Conservation (phyloP, 2,888 invertebrate species). For the Heliconius sara region DNA sequence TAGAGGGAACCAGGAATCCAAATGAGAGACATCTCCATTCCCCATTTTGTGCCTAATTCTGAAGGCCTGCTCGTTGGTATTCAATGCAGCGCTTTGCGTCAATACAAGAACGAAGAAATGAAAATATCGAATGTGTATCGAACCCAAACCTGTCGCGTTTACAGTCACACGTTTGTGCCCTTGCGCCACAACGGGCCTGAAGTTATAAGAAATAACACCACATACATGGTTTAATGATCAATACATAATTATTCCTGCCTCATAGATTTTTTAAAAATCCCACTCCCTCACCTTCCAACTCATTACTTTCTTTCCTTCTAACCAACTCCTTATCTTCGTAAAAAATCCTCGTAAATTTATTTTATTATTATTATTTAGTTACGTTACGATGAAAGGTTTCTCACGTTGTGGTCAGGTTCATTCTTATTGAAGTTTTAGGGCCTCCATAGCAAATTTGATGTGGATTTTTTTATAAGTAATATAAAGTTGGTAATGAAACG, state of each 20-base stretch:
- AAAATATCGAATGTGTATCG: too few species aligned
- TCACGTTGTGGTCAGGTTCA: slow-evolving; percentile 31
- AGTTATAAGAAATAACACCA: too few species aligned
- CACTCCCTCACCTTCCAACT: neutral
- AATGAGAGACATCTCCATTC: too few species aligned
- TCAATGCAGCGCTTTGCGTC: too few species aligned
- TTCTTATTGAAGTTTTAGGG: slow-evolving; percentile 18
- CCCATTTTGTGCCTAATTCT: too few species aligned
- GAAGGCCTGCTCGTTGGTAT: too few species aligned
- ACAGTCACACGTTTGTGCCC: too few species aligned
- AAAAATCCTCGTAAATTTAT: slow-evolving; percentile 12
- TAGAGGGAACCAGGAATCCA: too few species aligned
- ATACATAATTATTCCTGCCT: neutral
- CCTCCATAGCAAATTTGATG: slow-evolving; percentile 15
- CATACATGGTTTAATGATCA: neutral
- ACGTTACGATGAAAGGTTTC: slow-evolving; percentile 36
- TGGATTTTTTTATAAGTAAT: slow-evolving; percentile 1
- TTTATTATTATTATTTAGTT: slow-evolving; percentile 8
- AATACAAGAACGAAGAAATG: too few species aligned
- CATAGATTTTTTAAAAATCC: neutral
- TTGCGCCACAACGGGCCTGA: too few species aligned
- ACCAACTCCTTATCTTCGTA: neutral
- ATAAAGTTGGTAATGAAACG: neutral
- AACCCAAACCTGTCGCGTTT: too few species aligned
- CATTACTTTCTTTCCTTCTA: too few species aligned